These are phyloP conservation scores for Cactoblastis cactorum DNA, from an alignment of 2,888 invertebrate species.

Conservation along the genomic window DNA sequence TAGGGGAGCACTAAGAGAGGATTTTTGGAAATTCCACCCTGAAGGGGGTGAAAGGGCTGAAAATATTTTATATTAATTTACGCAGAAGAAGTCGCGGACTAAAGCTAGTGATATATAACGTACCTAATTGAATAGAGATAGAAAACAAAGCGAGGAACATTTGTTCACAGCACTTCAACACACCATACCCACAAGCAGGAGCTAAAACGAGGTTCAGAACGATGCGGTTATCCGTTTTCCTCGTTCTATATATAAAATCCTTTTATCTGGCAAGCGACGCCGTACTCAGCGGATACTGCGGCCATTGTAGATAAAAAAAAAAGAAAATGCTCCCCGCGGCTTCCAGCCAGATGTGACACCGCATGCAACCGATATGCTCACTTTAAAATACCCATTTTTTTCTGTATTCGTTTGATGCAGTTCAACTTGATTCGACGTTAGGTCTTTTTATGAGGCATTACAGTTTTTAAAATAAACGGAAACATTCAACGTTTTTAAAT, in stretches of 20 bases:
- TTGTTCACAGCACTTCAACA: slow-evolving; percentile 7
- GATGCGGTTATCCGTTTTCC: slow-evolving; percentile 40
- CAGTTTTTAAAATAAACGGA: neutral
- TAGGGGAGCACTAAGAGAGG: no score
- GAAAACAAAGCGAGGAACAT: neutral
- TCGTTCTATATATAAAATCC: slow-evolving; percentile 59
- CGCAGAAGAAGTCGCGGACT: no score
- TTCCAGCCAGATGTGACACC: slow-evolving; percentile 38
- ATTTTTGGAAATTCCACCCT: no score
- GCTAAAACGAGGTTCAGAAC: slow-evolving; percentile 6
- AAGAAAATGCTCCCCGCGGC: slow-evolving; percentile 40
- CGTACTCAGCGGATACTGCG: slow-evolving; percentile 22
- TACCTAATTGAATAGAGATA: neutral
- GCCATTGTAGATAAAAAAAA: slow-evolving; percentile 25
- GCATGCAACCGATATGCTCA: slow-evolving; percentile 23
- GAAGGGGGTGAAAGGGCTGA: no score
- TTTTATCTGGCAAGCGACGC: slow-evolving; percentile 45
- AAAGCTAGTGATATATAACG: no score
- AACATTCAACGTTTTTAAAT: neutral
- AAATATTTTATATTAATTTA: no score
- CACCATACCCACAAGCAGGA: neutral
- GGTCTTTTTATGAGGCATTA: neutral
- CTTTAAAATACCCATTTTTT: slow-evolving; percentile 24
- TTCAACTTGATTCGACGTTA: neutral
- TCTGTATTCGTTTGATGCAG: slow-evolving; percentile 3